Conservation (phyloP, 2,797 vertebrate genomes). For the Hydrophis major region DNA sequence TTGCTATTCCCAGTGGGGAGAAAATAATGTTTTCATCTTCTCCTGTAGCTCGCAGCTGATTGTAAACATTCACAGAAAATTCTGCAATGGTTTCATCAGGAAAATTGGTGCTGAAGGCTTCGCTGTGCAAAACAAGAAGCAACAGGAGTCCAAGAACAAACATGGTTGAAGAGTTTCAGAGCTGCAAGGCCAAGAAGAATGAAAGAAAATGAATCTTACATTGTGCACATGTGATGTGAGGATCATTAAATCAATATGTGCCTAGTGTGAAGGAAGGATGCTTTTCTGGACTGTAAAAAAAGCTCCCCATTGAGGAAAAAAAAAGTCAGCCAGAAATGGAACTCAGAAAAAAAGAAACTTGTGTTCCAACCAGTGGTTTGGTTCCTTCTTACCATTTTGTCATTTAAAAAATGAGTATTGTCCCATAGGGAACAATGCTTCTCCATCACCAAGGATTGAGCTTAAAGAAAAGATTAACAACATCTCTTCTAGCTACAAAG, state of each 20-base stretch:
- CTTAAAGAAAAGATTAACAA: neutral
- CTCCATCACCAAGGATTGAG: neutral
- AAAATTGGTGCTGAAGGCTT: conserved; percentile 73
- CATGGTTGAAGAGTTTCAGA: conserved; percentile 63
- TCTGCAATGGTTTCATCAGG: conserved; percentile 85
- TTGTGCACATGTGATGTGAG: neutral
- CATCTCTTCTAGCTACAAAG: neutral
- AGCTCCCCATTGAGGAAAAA: neutral
- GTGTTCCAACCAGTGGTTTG: neutral
- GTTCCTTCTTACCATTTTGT: neutral
- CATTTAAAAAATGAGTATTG: neutral
- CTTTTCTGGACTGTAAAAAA: neutral
- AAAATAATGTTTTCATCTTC: conserved; percentile 94
- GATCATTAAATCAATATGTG: neutral
- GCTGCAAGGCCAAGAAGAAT: conserved; percentile 52
- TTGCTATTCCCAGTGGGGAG: conserved; percentile 87
- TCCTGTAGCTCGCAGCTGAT: conserved; percentile 81
- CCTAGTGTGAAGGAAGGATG: neutral
- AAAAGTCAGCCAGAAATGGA: neutral
- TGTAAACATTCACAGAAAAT: conserved; percentile 91
- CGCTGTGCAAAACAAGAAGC: conserved; percentile 73
- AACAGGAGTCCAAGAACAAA: conserved; percentile 74
- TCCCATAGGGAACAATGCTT: neutral
- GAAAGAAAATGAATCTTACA: conserved; percentile 1
- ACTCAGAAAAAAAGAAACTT: neutral